phyloP scores from a whole-genome alignment of 2,797 vertebrate species.

The Picus viridis region DNA sequence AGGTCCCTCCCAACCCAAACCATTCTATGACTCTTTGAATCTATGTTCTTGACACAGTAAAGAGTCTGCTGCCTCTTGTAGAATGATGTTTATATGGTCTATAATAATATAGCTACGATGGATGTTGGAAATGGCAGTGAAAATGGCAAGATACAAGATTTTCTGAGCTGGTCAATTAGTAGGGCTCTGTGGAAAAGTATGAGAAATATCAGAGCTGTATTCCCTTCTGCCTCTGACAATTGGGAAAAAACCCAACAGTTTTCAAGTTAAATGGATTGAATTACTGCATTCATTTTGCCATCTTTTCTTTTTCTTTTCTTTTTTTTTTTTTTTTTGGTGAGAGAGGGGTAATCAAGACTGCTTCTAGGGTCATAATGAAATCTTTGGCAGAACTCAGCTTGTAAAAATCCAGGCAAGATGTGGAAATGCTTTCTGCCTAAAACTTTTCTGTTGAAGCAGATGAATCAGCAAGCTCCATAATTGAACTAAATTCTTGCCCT shows the following conservation, averaged over 20 bases:
- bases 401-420: not conserved
- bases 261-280: not conserved
- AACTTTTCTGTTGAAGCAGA: constrained; percentile 10
- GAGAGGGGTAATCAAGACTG: not conserved
- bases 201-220: not conserved
- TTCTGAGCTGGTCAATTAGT: not conserved
- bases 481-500: constrained; percentile 52
- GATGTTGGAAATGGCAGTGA: not conserved
- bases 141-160: not conserved
- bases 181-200: not conserved
- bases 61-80: not conserved
- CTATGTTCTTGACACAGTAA: not conserved
- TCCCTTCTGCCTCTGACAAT: not conserved
- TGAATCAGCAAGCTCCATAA: not conserved
- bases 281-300: not conserved
- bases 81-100: not conserved
- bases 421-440: not conserved
- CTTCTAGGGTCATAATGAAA: not conserved
- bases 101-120: not conserved
- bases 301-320: not conserved
- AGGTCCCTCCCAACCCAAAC: too few relatives aligned
- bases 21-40: too few relatives aligned
- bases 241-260: not conserved
- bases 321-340: not conserved
- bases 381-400: not conserved